phyloP scores from a whole-genome alignment of 2,888 invertebrate genomes.

The Marasmarcha lunaedactyla region DNA sequence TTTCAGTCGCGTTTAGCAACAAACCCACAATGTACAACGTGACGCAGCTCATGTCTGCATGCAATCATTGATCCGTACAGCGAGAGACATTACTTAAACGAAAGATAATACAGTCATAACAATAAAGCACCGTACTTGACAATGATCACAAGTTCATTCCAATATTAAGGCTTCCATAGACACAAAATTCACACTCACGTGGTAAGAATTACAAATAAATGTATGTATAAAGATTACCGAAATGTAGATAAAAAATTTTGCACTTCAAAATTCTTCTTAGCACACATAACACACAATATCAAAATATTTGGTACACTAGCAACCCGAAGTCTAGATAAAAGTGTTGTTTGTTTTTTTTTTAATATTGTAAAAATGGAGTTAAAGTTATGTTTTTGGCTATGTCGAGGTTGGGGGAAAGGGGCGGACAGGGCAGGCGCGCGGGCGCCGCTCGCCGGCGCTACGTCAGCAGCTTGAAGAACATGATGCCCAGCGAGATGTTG shows the following conservation, averaged over 20 bases:
- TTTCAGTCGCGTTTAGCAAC: no score
- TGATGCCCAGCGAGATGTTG: conserved; percentile 93
- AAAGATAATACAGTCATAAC: not conserved
- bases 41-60: not conserved
- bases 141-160: conserved; percentile 15
- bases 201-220: conserved; percentile 16
- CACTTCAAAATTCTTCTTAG: conserved; percentile 35
- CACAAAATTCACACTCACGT: conserved; percentile 51
- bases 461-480: conserved; percentile 96
- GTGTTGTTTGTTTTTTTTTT: not conserved
- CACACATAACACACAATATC: conserved; percentile 51
- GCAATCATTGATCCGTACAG: not conserved
- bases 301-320: conserved; percentile 52
- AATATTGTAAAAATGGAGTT: conserved; percentile 17
- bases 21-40: no score
- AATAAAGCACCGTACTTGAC: not conserved
- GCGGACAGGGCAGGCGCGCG: conserved; percentile 30
- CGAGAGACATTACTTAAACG: not conserved
- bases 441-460: conserved; percentile 77
- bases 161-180: conserved; percentile 18
- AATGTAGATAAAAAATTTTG: conserved; percentile 19
- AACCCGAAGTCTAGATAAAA: conserved; percentile 47
- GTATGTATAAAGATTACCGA: not conserved
- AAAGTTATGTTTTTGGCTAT: conserved; percentile 36
- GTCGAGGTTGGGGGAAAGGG: conserved; percentile 19